phyloP scores from a whole-genome alignment of 2,113 vertebrate genomes.

The Chitala chitala region DNA sequence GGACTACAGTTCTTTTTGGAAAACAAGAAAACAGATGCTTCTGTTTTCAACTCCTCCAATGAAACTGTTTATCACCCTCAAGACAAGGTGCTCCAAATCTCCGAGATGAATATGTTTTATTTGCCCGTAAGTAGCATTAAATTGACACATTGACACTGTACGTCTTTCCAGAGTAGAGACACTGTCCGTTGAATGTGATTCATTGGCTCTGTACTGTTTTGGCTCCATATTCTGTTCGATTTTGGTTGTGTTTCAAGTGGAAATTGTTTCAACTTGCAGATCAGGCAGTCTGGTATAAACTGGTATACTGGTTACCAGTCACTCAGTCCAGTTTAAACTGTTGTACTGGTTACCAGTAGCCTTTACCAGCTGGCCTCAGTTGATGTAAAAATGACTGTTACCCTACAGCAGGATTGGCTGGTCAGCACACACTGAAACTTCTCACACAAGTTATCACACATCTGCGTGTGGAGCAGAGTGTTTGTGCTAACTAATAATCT shows the following conservation, averaged over 20 bases:
- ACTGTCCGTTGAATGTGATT: neutral
- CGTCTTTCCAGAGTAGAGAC: neutral
- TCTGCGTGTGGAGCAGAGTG: too few relatives aligned
- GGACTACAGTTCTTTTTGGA: constrained; percentile 82
- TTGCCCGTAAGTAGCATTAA: constrained; percentile 77
- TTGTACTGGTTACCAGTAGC: too few relatives aligned
- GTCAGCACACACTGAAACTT: too few relatives aligned
- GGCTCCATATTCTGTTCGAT: neutral
- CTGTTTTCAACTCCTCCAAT: constrained; percentile 70
- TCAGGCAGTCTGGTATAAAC: neutral
- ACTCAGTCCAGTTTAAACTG: too few relatives aligned
- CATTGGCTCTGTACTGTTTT: too few relatives aligned
- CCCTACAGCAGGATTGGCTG: too few relatives aligned
- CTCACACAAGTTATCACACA: too few relatives aligned
- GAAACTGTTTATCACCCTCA: constrained; percentile 52
- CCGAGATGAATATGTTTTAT: constrained; percentile 76
- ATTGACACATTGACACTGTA: neutral
- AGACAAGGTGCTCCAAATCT: constrained; percentile 54
- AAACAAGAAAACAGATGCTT: constrained; percentile 52
- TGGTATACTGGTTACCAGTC: neutral
- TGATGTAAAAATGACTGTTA: neutral
- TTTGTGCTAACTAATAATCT: too few relatives aligned
- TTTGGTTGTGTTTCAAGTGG: neutral
- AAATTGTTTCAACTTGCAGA: too few relatives aligned
- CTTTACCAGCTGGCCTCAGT: too few relatives aligned